Evolutionary conservation across 2,797 vertebrate genomes (phyloP), one percentile per base, ranked within the genome.

Genomic region (Helarctos malayanus): DNA sequence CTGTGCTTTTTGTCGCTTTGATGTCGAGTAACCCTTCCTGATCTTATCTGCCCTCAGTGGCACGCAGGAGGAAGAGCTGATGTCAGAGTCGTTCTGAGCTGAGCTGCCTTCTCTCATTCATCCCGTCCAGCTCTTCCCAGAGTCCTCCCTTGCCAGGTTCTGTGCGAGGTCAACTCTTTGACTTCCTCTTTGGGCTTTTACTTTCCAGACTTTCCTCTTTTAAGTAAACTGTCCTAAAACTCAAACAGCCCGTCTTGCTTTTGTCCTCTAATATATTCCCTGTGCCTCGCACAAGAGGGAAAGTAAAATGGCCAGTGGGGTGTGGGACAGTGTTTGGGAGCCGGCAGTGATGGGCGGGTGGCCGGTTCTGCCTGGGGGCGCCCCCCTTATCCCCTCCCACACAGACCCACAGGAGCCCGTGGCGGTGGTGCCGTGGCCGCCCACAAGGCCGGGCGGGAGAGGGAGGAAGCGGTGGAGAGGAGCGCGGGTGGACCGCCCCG

Each of bases 281-380:
- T 83, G 78, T 38, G 52, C 71, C 71, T 93, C 59, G 10, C 25
- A 75, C 41, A 80, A 71, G 91, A 86, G 56, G 73, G 68, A 94
- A 71, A 38, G 45, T 69, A 65, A 45, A 83, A 65, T n/a, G 52
- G 47, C 65, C 49, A 41, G 80, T 32, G 38, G 54, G 73, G 27
- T 14, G 29, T 65, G 82, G 79, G 90, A 79, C 84, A 21, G 83
- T 49, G 23, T 19, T 16, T 35, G 21, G 27, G 73, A 35, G 54
- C 73, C 25, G 7, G 65, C 49, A 11, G 15, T 18, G 75, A 11
- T 4, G 14, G 52, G 45, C 0, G 76, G 93, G 56, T 52, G 84
- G 85, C 87, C 80, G 41, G 38, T 25, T 38, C 29, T 65, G n/a
- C 32, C 82, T 29, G 38, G 9, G n/a, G 15, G 73, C 59, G 38